Percentiles rank a stretch among this genome's conserved stretches.
These are phyloP conservation scores for Melolontha melolontha DNA, from an alignment of 2,888 invertebrate genomes.

Conservation along the genomic window DNA sequence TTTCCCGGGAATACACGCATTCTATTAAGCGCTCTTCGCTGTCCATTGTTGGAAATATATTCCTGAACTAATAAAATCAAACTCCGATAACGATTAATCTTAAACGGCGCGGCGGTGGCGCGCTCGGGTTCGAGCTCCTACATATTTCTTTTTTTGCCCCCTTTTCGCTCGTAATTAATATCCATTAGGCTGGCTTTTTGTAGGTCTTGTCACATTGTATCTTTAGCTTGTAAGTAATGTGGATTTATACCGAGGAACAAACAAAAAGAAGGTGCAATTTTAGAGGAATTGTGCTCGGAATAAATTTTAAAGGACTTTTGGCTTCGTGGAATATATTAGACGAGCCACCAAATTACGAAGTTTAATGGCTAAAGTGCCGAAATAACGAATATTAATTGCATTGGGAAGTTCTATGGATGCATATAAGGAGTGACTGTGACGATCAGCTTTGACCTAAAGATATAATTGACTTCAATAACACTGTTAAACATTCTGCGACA, in stretches of 20 bases:
- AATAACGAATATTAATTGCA: no score
- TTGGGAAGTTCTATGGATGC: no score
- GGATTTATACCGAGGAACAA: not conserved
- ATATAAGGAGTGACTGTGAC: no score
- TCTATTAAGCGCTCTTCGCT: conserved; percentile 4
- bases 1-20: not conserved
- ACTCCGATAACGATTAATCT: conserved; percentile 21
- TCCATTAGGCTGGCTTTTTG: conserved; percentile 17
- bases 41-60: conserved; percentile 15
- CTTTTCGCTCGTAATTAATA: conserved; percentile 1
- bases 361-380: no score
- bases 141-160: not conserved
- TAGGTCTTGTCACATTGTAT: conserved; percentile 14
- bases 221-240: conserved; percentile 1
- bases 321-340: no score
- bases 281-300: no score
- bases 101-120: not conserved
- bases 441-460: no score
- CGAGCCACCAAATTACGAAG: no score
- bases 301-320: no score
- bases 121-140: conserved; percentile 1
- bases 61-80: conserved; percentile 13
- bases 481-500: no score
- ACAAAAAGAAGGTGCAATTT: not conserved
- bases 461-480: no score